Evolutionary conservation across 2,888 invertebrate genomes (phyloP).

Genomic region (Xestia ashworthii): DNA sequence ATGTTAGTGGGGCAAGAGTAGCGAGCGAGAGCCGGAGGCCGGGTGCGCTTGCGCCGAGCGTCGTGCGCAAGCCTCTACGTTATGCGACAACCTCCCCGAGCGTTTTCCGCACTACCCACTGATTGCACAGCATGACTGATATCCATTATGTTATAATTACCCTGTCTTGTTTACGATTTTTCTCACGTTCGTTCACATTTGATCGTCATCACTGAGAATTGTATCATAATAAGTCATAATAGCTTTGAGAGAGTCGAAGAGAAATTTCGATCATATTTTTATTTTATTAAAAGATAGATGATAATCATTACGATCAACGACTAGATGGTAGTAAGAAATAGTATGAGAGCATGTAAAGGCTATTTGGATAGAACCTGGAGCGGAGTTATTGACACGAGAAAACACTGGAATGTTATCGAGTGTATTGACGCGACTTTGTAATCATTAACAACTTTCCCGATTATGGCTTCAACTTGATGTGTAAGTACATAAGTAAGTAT

Average conservation of each 20-base stretch:
- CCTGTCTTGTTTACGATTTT: constrained; percentile 33
- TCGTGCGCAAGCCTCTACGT: constrained; percentile 6
- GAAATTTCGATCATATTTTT: constrained; percentile 43
- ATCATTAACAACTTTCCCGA: constrained; percentile 47
- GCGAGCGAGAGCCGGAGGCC: constrained; percentile 62
- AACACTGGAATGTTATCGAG: constrained; percentile 11
- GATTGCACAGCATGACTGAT: constrained; percentile 35
- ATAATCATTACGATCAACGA: background rate
- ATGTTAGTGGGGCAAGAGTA: constrained; percentile 76
- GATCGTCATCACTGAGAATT: constrained; percentile 41
- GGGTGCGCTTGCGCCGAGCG: constrained; percentile 49
- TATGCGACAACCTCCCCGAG: constrained; percentile 43
- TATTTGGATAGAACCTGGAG: constrained; percentile 16
- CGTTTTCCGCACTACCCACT: constrained; percentile 28
- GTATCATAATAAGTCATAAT: constrained; percentile 31
- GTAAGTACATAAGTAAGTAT: background rate
- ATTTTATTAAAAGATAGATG: constrained; percentile 8
- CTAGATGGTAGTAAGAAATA: constrained; percentile 15
- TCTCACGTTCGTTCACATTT: constrained; percentile 40
- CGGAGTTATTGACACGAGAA: constrained; percentile 25
- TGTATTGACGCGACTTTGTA: constrained; percentile 18
- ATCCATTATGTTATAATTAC: constrained; percentile 45
- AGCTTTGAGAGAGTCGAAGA: constrained; percentile 30
- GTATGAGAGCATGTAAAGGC: background rate
- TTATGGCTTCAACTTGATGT: constrained; percentile 27